Evolutionary conservation across 2,797 vertebrate species (phyloP), one percentile per base, ranked within the genome.

Genomic region (Anguilla anguilla): DNA sequence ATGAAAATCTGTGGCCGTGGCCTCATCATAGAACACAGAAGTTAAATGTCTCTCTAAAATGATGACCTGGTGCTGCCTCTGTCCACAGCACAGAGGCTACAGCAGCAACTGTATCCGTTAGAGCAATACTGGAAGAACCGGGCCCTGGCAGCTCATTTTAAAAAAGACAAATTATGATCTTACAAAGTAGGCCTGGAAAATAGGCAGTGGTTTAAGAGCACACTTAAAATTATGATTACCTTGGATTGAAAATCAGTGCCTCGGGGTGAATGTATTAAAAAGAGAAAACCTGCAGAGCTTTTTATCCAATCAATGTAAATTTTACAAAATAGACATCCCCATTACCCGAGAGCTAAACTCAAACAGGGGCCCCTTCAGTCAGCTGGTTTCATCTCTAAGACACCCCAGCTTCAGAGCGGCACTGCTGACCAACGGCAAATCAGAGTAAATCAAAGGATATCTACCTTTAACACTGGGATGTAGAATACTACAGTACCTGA

Each of bases 161-260:
- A 61, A 61, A 61, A 61, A 61, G 59, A 22, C 11, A 28, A 67
- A 67, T 67, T 67, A 67, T 67, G 64, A 67, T 67, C 64, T n/a
- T 28, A n/a, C 64, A n/a, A 28, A 67, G 28, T 28, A 67, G 64
- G 64, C 64, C 64, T 67, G 64, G 19, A 67, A 67, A 67, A 25
- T n/a, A 67, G 64, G n/a, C 64, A 67, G n/a, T 67, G n/a, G 6
- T 28, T 67, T 25, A 67, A 67, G 10, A 9, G 64, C 64, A 67
- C 64, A 67, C 64, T 67, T 67, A n/a, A 67, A 28, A 67, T n/a
- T 67, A 67, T 67, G 25, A 67, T 7, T 67, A 67, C 64, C 25
- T 67, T 67, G 64, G 64, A 67, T 67, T 67, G n/a, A 67, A 67
- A 67, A 67, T 67, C 25, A 67, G 64, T 28, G 64, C 64, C 64